Conservation (phyloP, 2,888 invertebrate species). For the Pseudolycoriella hygida region DNA sequence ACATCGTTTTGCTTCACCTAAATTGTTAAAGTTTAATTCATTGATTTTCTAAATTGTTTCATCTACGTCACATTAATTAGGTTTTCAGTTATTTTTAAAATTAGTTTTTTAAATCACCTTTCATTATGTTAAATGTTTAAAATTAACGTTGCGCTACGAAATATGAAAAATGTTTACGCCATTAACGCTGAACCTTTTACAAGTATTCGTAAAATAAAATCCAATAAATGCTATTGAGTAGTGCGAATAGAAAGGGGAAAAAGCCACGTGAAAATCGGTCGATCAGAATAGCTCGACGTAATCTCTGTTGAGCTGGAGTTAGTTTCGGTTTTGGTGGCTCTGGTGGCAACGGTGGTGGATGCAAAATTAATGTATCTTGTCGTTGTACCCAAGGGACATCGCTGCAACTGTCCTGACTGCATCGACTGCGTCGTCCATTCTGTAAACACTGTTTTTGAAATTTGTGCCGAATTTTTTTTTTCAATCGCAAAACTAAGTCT, state of each 20-base stretch:
- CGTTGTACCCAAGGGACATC: conserved; percentile 27
- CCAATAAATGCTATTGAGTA: conserved; percentile 54
- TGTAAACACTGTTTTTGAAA: conserved; percentile 5
- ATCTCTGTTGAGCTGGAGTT: conserved; percentile 39
- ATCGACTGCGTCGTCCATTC: conserved; percentile 14
- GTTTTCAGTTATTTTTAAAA: too few species aligned
- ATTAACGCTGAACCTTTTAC: conserved; percentile 26
- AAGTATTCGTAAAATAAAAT: conserved; percentile 54
- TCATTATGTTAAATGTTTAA: too few species aligned
- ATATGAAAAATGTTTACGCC: too few species aligned
- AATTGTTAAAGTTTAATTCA: too few species aligned
- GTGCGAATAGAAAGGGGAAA: conserved; percentile 49
- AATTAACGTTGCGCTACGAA: too few species aligned
- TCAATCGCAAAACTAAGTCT: not conserved
- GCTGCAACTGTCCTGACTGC: conserved; percentile 19
- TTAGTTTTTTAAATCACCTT: too few species aligned
- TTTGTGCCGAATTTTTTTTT: not conserved
- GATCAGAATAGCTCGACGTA: conserved; percentile 48
- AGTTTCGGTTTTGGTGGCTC: conserved; percentile 25
- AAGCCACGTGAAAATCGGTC: conserved; percentile 51
- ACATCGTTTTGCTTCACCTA: too few species aligned
- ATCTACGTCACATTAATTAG: too few species aligned
- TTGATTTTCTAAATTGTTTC: too few species aligned
- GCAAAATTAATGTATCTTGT: conserved; percentile 17
- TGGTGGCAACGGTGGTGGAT: conserved; percentile 16